These are phyloP conservation scores for Drosophila willistoni DNA, from an alignment of 1,140 invertebrate species.

Conservation along the genomic window DNA sequence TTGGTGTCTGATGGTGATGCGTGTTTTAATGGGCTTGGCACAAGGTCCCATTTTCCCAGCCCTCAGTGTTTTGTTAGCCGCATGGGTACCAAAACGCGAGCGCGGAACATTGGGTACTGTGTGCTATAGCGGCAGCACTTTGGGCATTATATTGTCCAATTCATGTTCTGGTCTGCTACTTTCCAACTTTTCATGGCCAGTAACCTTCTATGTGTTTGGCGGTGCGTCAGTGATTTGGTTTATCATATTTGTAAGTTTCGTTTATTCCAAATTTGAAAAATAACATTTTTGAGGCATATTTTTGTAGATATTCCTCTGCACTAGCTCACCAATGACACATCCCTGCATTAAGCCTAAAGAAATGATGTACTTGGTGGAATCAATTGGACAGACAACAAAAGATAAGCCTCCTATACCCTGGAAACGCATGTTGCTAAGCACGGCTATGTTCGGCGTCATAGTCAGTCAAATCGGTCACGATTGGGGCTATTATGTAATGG, in stretches of 20 bases:
- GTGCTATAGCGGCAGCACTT: constrained; percentile 87
- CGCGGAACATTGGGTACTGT: constrained; percentile 88
- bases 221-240: constrained; percentile 88
- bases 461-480: constrained; percentile 88
- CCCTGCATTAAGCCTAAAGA: constrained; percentile 89
- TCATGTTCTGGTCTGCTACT: constrained; percentile 88
- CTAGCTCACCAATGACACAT: constrained; percentile 87
- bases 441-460: constrained; percentile 85
- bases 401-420: constrained; percentile 83
- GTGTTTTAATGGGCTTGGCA: constrained; percentile 87
- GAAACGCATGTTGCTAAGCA: constrained; percentile 86
- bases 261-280: neutral
- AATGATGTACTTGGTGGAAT: constrained; percentile 85
- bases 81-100: constrained; percentile 88
- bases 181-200: constrained; percentile 87
- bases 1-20: constrained; percentile 85
- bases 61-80: constrained; percentile 86
- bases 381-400: constrained; percentile 35
- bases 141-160: constrained; percentile 89
- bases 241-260: constrained; percentile 85
- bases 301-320: constrained; percentile 80
- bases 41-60: constrained; percentile 90
- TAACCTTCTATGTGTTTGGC: constrained; percentile 92
- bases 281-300: neutral
- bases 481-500: constrained; percentile 94